Evolutionary conservation across 92 coral and sea anemone species (phyloP), one percentile per base, ranked within the genome.

Genomic region (Desmophyllum pertusum): DNA sequence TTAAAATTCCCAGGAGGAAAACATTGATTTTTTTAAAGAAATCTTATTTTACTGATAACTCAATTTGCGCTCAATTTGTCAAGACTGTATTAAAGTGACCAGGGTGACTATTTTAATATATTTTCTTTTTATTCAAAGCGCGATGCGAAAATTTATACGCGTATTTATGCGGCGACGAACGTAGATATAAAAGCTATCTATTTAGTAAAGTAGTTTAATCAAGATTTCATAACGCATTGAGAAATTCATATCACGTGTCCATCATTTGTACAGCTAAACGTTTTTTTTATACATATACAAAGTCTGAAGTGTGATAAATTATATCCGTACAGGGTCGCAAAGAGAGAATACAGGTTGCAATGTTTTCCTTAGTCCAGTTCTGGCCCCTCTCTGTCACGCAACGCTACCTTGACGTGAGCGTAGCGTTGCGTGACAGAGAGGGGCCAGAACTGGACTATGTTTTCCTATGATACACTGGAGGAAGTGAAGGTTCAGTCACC

Each of bases 201-300:
- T 70, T 40, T 21, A 18, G 52, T 15, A 40, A 37, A 3, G 50
- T 29, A 37, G 61, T 3, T 35, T 51, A 19, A 33, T n/a, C n/a
- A n/a, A n/a, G n/a, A n/a, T n/a, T n/a, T n/a, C n/a, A n/a, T n/a
- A n/a, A n/a, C n/a, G n/a, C n/a, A n/a, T n/a, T n/a, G n/a, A n/a
- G n/a, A n/a, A n/a, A n/a, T 30, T 48, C 1, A 15, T 29, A 31
- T 55, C 6, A 3, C 42, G 19, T 50, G 79, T 18, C 33, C 15
- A 33, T 59, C 65, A 33, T 75, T 75, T 51, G 43, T 72, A 72
- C 64, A 75, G 79, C 79, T 50, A n/a, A 50, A 59, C 65, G 15
- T 19, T 9, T 75, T 41, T 33, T 35, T 14, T 29, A 5, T 1
- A 62, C 0, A 67, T 36, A 71, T n/a, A 71, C 43, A 72, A 40